Conservation (phyloP, 2,888 invertebrate species). For the Iphiclides podalirius region DNA sequence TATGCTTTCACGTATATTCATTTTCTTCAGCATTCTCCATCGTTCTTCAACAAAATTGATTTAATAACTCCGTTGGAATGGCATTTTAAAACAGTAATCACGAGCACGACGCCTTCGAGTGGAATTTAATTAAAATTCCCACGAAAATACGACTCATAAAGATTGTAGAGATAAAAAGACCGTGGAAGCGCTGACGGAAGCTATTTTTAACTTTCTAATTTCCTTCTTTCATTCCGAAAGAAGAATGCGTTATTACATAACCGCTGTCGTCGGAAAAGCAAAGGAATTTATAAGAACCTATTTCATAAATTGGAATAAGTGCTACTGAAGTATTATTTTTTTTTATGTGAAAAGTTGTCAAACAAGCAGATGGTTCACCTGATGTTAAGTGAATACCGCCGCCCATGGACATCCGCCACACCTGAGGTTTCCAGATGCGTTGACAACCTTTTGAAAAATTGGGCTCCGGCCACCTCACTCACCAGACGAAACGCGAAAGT, state of each 20-base stretch:
- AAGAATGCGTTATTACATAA: background rate
- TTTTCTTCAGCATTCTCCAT: no score
- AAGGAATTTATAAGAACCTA: background rate
- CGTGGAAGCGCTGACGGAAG: background rate
- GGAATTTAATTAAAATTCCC: slow-evolving; percentile 19
- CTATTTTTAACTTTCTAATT: slow-evolving; percentile 13
- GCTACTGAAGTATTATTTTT: background rate
- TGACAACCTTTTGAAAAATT: no score
- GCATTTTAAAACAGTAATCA: slow-evolving; percentile 7
- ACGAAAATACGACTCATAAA: slow-evolving; percentile 13
- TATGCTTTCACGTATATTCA: no score
- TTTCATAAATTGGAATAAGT: background rate
- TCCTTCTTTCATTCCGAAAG: background rate
- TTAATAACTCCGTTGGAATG: background rate
- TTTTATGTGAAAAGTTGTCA: no score
- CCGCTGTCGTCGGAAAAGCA: background rate
- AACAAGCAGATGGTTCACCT: no score
- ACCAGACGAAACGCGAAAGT: no score
- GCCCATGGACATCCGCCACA: no score
- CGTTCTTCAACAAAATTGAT: no score
- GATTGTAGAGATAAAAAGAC: slow-evolving; percentile 14
- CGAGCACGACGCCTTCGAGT: background rate
- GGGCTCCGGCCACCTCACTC: no score
- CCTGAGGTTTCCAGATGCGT: no score
- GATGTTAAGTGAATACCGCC: no score